phyloP scores from a whole-genome alignment of 2,797 vertebrate species.

The Lagorchestes hirsutus region DNA sequence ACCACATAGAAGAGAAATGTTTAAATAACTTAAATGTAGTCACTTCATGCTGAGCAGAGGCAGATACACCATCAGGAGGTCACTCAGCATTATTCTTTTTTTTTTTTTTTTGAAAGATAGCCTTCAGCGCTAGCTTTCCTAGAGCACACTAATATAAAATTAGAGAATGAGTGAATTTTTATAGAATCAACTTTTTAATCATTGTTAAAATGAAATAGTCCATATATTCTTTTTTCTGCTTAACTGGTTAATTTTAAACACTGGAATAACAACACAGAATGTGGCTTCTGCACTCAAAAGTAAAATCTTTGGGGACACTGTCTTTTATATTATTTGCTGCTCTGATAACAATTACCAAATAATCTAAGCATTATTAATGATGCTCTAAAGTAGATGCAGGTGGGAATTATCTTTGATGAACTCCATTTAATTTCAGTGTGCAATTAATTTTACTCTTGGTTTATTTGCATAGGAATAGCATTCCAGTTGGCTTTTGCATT shows the following conservation, averaged over 20 bases:
- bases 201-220: not conserved
- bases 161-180: not conserved
- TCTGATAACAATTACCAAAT: conserved; percentile 22
- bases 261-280: not conserved
- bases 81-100: not conserved
- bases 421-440: conserved; percentile 67
- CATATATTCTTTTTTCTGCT: not conserved
- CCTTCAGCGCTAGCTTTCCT: not conserved
- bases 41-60: not conserved
- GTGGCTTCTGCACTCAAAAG: not conserved
- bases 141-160: not conserved
- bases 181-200: not conserved
- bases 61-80: not conserved
- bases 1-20: not conserved
- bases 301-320: conserved; percentile 35
- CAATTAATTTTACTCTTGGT: conserved; percentile 66
- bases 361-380: conserved; percentile 43
- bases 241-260: not conserved
- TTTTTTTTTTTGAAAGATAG: not conserved
- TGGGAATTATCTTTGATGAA: conserved; percentile 60
- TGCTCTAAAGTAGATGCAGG: conserved; percentile 65
- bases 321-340: not conserved
- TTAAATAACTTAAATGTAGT: not conserved
- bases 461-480: conserved; percentile 69
- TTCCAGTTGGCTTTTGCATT: conserved; percentile 30